These are phyloP conservation scores for Ellobium chinense DNA, from an alignment of 2,888 invertebrate genomes.

Conservation along the genomic window DNA sequence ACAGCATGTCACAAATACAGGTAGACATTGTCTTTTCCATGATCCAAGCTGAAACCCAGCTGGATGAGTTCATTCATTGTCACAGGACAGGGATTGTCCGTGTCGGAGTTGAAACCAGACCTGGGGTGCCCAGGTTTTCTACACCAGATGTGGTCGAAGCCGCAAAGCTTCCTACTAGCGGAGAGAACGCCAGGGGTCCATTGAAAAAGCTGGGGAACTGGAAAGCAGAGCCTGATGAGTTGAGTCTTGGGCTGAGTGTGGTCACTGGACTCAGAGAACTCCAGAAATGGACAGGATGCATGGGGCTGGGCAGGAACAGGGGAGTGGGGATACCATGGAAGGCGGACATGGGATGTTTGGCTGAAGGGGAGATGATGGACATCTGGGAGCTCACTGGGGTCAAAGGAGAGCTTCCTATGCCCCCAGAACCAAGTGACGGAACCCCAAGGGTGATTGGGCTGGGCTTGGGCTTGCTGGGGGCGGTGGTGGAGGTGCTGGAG, in stretches of 20 bases:
- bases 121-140: slow-evolving; percentile 60
- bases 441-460: slow-evolving; percentile 63
- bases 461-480: slow-evolving; percentile 63
- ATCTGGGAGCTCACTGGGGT: slow-evolving; percentile 59
- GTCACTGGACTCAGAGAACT: slow-evolving; percentile 77
- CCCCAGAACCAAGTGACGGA: not conserved
- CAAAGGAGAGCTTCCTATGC: slow-evolving; percentile 47
- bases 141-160: slow-evolving; percentile 34
- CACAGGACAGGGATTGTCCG: slow-evolving; percentile 65
- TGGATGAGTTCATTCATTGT: slow-evolving; percentile 45
- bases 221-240: slow-evolving; percentile 62
- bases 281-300: slow-evolving; percentile 78
- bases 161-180: slow-evolving; percentile 58
- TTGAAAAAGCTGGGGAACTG: slow-evolving; percentile 69
- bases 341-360: slow-evolving; percentile 54
- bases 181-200: slow-evolving; percentile 60
- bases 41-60: no score
- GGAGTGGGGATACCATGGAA: slow-evolving; percentile 64
- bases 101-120: slow-evolving; percentile 60
- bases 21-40: no score
- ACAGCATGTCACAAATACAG: no score
- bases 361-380: slow-evolving; percentile 53
- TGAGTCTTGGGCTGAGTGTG: slow-evolving; percentile 69
- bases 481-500: not conserved
- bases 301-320: slow-evolving; percentile 68